phyloP scores from a whole-genome alignment of 2,888 invertebrate genomes.

The Caenorhabditis afra region DNA sequence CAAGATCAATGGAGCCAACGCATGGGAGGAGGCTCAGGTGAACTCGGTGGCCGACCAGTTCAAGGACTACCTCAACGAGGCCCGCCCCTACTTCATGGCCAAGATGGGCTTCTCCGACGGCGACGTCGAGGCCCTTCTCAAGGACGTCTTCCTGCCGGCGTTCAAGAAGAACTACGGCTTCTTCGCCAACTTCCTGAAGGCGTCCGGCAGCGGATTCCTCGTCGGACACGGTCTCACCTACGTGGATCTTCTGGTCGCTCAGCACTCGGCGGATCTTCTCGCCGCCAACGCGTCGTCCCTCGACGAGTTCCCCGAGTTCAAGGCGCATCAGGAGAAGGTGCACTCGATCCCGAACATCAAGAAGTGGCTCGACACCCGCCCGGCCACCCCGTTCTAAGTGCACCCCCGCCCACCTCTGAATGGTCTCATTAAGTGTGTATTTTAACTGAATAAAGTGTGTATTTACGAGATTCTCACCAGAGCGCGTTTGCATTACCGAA shows the following conservation, averaged over 20 bases:
- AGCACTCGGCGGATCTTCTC: constrained; percentile 65
- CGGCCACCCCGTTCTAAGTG: constrained; percentile 69
- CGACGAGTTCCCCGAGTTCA: constrained; percentile 67
- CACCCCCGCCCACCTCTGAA: too few species aligned
- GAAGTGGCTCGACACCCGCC: constrained; percentile 73
- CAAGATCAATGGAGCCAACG: constrained; percentile 67
- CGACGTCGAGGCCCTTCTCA: constrained; percentile 59
- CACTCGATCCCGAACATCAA: constrained; percentile 71
- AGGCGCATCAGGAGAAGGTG: constrained; percentile 73
- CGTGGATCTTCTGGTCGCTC: constrained; percentile 72
- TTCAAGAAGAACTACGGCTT: constrained; percentile 71
- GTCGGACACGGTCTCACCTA: constrained; percentile 69
- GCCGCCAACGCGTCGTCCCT: constrained; percentile 63
- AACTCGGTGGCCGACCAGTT: constrained; percentile 69
- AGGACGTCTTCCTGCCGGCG: constrained; percentile 66
- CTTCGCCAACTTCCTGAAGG: constrained; percentile 67
- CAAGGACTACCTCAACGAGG: constrained; percentile 65
- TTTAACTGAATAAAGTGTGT: too few species aligned
- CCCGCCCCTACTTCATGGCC: constrained; percentile 59
- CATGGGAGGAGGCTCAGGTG: constrained; percentile 68
- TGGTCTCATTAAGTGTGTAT: constrained; percentile 14
- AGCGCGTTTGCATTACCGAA: too few species aligned
- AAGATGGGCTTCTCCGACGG: constrained; percentile 63
- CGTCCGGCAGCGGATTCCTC: constrained; percentile 70
- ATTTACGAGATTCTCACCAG: too few species aligned